A percentile compares a stretch with the other conserved stretches of the same genome.
phyloP scores from a whole-genome alignment of 2,888 invertebrate species.

The Peribatodes rhomboidaria region DNA sequence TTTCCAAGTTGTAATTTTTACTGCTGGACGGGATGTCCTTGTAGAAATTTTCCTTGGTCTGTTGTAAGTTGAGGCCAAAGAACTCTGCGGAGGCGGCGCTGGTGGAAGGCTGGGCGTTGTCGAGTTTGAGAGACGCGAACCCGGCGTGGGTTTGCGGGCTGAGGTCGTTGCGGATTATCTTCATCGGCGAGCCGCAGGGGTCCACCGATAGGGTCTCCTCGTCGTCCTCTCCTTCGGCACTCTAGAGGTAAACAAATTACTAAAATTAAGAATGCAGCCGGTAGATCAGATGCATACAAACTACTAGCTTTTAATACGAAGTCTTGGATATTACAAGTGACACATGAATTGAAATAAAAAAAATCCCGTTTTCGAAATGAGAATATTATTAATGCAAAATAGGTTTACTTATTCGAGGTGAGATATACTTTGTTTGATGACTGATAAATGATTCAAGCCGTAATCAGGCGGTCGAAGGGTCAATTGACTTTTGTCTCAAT shows the following conservation, averaged over 20 bases:
- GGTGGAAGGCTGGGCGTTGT: slow-evolving; percentile 61
- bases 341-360: too few species aligned
- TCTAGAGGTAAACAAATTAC: slow-evolving; percentile 52
- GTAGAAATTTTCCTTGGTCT: slow-evolving; percentile 73
- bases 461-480: too few species aligned
- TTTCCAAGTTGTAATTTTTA: slow-evolving; percentile 75
- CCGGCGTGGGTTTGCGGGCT: slow-evolving; percentile 59
- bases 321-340: too few species aligned
- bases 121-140: slow-evolving; percentile 48
- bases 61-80: slow-evolving; percentile 71
- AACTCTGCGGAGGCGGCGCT: slow-evolving; percentile 63
- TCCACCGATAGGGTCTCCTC: slow-evolving; percentile 86
- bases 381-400: too few species aligned
- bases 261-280: background rate
- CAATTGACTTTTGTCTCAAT: too few species aligned
- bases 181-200: slow-evolving; percentile 74
- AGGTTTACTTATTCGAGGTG: too few species aligned
- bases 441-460: too few species aligned
- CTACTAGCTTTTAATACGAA: too few species aligned
- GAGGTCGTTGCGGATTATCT: slow-evolving; percentile 72
- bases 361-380: too few species aligned
- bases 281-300: too few species aligned
- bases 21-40: slow-evolving; percentile 80
- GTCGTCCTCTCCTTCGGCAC: slow-evolving; percentile 87
- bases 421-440: too few species aligned